A percentile compares a stretch with the other conserved stretches of the same genome.
Evolutionary conservation across 92 coral and sea anemone genomes (phyloP).

Genomic region (Anthopleura xanthogrammica): DNA sequence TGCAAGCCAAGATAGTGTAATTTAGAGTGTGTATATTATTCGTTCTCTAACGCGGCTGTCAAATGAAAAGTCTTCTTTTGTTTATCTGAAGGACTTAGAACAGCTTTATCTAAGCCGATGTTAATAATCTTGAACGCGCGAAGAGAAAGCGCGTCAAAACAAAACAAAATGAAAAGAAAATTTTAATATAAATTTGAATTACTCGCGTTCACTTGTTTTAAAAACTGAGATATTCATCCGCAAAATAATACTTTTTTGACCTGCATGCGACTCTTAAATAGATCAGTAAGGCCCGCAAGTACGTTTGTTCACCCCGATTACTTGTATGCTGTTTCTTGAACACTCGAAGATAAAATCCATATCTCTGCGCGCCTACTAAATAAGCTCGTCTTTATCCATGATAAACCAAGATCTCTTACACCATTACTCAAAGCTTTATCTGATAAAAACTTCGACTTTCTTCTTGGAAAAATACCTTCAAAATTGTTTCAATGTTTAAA

Average conservation of each 20-base stretch:
- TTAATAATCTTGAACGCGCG: neutral
- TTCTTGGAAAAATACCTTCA: neutral
- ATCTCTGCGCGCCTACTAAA: too few species aligned
- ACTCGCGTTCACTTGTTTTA: too few species aligned
- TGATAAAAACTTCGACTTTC: neutral
- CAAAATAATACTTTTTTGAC: too few species aligned
- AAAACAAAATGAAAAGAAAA: neutral
- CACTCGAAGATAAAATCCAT: too few species aligned
- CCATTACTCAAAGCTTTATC: neutral
- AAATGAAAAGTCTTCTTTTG: neutral
- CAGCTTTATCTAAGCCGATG: conserved; percentile 3
- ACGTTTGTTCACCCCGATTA: too few species aligned
- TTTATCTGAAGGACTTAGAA: neutral
- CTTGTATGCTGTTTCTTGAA: too few species aligned
- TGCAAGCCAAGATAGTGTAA: neutral
- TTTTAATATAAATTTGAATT: neutral
- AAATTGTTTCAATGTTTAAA: neutral
- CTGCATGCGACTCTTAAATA: too few species aligned
- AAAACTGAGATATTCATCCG: too few species aligned
- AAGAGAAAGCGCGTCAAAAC: neutral
- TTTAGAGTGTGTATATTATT: neutral
- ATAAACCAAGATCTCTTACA: neutral
- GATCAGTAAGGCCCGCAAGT: too few species aligned
- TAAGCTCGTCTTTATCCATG: too few species aligned
- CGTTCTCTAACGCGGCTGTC: neutral